Percentiles rank a stretch among this genome's conserved stretches.
Conservation (phyloP, 2,113 vertebrate species). For the Ginglymostoma cirratum region DNA sequence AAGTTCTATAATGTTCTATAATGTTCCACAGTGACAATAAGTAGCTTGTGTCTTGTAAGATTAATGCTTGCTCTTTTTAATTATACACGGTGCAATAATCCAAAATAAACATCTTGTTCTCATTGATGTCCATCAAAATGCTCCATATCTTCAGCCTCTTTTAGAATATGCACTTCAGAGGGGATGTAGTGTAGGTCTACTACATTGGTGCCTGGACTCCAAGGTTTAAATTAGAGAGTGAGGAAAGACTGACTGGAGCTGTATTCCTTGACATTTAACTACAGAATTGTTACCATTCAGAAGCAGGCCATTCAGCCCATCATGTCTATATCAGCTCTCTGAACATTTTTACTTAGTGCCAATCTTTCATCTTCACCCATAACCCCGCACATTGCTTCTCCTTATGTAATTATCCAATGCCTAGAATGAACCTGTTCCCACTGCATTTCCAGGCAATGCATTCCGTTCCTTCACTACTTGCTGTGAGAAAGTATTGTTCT, state of each 20-base stretch:
- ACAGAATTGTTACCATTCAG: too few species aligned
- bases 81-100: neutral
- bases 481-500: too few species aligned
- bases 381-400: too few species aligned
- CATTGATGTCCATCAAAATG: neutral
- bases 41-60: neutral
- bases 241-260: neutral
- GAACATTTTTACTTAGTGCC: too few species aligned
- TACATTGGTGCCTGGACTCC: neutral
- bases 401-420: too few species aligned
- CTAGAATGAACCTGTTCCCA: too few species aligned
- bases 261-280: neutral
- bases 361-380: too few species aligned
- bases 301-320: too few species aligned
- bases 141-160: neutral
- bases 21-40: neutral
- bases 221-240: neutral
- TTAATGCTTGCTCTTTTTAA: neutral
- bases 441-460: too few species aligned
- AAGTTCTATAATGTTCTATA: neutral
- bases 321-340: too few species aligned
- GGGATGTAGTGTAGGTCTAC: neutral
- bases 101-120: neutral
- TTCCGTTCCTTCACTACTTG: too few species aligned
- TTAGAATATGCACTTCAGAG: neutral